phyloP scores from a whole-genome alignment of 1,140 invertebrate species.

The Doryteuthis pealeii region DNA sequence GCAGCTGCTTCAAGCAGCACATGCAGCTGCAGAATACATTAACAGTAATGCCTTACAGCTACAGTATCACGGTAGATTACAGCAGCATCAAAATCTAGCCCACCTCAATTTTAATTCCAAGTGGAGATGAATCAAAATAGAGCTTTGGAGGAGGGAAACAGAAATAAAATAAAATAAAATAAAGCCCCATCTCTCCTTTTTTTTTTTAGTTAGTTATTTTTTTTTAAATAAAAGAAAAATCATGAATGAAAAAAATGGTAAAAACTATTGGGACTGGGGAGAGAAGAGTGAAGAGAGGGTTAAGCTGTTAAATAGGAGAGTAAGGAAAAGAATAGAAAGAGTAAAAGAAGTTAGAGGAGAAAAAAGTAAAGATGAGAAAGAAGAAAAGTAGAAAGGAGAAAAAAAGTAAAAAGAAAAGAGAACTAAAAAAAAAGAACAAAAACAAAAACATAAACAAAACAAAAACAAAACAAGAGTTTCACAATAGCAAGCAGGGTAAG shows the following conservation, averaged over 20 bases:
- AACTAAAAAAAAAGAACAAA: neutral
- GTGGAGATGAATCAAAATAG: slow-evolving; percentile 6
- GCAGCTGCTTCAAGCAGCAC: slow-evolving; percentile 7
- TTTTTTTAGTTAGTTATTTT: too few relatives aligned
- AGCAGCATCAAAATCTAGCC: slow-evolving; percentile 10
- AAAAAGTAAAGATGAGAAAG: neutral
- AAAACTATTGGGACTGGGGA: too few relatives aligned
- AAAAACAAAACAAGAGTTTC: too few relatives aligned
- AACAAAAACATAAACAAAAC: too few relatives aligned
- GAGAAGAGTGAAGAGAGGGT: too few relatives aligned
- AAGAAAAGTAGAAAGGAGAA: neutral
- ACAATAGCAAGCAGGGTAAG: too few relatives aligned
- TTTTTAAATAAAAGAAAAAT: too few relatives aligned
- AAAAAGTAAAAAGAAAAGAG: neutral
- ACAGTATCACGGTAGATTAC: slow-evolving; percentile 6
- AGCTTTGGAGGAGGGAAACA: neutral
- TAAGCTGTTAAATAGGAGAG: neutral
- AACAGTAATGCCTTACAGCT: slow-evolving; percentile 2
- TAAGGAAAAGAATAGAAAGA: neutral
- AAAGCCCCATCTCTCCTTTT: too few relatives aligned
- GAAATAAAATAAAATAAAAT: neutral
- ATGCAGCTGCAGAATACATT: slow-evolving; percentile 9
- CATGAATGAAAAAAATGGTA: too few relatives aligned
- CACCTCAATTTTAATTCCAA: slow-evolving; percentile 5
- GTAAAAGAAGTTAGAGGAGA: neutral